Evolutionary conservation across 1,140 invertebrate species (phyloP), one percentile per base, ranked within the genome.

Genomic region (Aradophagus sp.): DNA sequence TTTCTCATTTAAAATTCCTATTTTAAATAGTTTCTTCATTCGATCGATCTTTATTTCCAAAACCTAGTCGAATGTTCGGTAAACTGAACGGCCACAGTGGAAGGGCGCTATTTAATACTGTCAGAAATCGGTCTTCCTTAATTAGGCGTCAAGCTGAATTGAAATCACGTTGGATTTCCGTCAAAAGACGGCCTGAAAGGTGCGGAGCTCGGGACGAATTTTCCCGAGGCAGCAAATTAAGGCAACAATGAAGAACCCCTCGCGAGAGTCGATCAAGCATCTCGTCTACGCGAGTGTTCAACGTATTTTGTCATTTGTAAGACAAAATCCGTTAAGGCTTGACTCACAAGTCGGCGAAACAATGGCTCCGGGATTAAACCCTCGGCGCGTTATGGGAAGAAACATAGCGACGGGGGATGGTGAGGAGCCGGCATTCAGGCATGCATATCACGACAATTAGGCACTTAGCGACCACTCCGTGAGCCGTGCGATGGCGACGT

Each of bases 251-350:
- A 62, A 29, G 50, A 20, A 34, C 42, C 52, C 62, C 42, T 52
- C 20, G 31, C 42, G 35, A 38, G 35, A n/a, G n/a, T 47, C 39
- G 36, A 65, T 35, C 73, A 61, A 70, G 66, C 56, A 45, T 69
- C 61, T 72, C 66, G 62, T 69, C 63, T 56, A 73, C 66, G 52
- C 27, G 34, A 72, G 45, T 73, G 52, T 71, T 73, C 61, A 79
- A 82, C 74, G 76, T 78, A 80, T 80, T 76, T 78, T 56, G 62
- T 80, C 76, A 81, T 81, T 65, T 76, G 63, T 75, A 79, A 83
- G 80, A 81, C 79, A 81, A 83, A 84, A 84, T 82, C 80, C 80
- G 80, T 83, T 82, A 80, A 83, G 63, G 73, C 78, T 78, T 78
- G 76, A 79, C 75, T 80, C 72, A 63, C 68, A 71, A 80, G 75